phyloP scores from a whole-genome alignment of 2,888 invertebrate species.

The Odontocolon sp. region DNA sequence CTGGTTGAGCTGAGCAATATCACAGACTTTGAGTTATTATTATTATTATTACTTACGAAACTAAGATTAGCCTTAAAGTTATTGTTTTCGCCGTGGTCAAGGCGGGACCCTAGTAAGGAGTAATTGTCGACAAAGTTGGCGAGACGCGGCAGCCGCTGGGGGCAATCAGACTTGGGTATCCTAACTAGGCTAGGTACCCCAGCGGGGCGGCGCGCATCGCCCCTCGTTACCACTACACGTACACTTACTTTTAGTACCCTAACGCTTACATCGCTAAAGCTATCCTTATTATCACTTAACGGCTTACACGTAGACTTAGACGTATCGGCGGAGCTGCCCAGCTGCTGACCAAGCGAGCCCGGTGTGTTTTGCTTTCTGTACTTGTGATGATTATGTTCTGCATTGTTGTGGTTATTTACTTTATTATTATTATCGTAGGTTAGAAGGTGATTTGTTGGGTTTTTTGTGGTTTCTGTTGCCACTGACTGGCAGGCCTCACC shows the following conservation, averaged over 20 bases:
- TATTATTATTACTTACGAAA: constrained; percentile 78
- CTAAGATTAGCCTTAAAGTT: constrained; percentile 80
- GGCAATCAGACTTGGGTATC: constrained; percentile 81
- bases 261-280: constrained; percentile 80
- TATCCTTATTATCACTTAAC: constrained; percentile 81
- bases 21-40: constrained; percentile 80
- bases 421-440: constrained; percentile 79
- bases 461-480: constrained; percentile 79
- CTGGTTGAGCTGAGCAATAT: constrained; percentile 81
- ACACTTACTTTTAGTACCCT: constrained; percentile 80
- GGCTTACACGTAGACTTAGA: constrained; percentile 81
- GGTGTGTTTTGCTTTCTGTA: constrained; percentile 78
- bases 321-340: constrained; percentile 80
- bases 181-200: constrained; percentile 81
- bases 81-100: constrained; percentile 79
- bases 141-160: constrained; percentile 77
- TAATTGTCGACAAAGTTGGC: constrained; percentile 79
- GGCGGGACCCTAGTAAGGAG: constrained; percentile 80
- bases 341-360: constrained; percentile 74
- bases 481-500: constrained; percentile 79
- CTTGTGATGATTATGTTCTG: constrained; percentile 81
- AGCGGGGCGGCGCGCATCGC: constrained; percentile 74
- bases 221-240: constrained; percentile 76
- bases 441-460: constrained; percentile 79
- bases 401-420: constrained; percentile 78